Base-by-base conservation (phyloP, 2,888 invertebrate species). In the Odontocolon sp. region DNA sequence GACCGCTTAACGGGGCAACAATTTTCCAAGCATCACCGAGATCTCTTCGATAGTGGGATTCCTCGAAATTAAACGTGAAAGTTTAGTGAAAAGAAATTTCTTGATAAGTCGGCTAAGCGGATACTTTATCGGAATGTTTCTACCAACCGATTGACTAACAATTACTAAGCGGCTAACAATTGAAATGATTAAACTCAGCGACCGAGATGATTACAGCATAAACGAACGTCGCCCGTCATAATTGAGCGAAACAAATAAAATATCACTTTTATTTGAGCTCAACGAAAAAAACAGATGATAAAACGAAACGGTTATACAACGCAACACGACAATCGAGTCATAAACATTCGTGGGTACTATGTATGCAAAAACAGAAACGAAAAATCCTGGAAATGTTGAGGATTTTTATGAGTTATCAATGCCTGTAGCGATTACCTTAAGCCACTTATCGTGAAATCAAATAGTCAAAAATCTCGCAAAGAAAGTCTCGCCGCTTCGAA, bases 141-240 rank as follows among this genome's bases (percentile, higher is more conserved):
- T n/a, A n/a, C n/a, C n/a, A n/a, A n/a, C n/a, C n/a, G n/a, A n/a
- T n/a, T n/a, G n/a, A n/a, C n/a, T n/a, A n/a, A n/a, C n/a, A n/a
- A n/a, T 71, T 47, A 47, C 45, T 47, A 71, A 71, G 50, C 66
- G 76, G 45, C 70, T 31, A 66, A 47, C 76, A 71, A 71, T 76
- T 71, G 67, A 56, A 47, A 61, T 23, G 38, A 67, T 67, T 67
- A 28, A 71, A 61, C 66, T 70, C 59, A 33, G 31, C 40, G 23
- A 40, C 16, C 33, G 31, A 38, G n/a, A 40, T 50, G 31, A 47
- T 68, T 38, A 75, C 31, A 11, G n/a, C 6, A 59, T 28, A 47
- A 61, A 45, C 9, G 28, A 14, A 31, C 45, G 21, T 50, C 18
- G 23, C n/a, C 21, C 18, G 40, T 28, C 33, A 9, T 5, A 6